Base-by-base conservation (phyloP, 2,797 vertebrate genomes). In the Myiotriccus ornatus region DNA sequence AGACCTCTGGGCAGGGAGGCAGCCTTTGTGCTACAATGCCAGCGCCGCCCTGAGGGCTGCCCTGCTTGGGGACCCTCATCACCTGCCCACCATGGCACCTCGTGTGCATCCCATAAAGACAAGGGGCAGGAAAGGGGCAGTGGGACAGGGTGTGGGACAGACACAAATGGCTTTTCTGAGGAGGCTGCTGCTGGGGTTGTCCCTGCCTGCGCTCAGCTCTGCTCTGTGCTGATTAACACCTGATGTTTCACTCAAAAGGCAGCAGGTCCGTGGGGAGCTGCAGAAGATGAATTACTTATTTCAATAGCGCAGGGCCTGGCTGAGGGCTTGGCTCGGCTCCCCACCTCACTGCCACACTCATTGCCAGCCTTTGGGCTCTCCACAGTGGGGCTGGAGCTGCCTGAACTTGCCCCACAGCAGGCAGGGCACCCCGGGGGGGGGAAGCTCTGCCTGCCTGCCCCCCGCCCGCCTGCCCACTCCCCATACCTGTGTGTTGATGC, bases 401-500 rank as follows among this genome's bases (percentile, higher is more conserved):
- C 53, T 6, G 32, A 49, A 23, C 10, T 1, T 2, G 1, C 2
- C 44, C 15, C 56, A 32, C 13, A 35, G 37, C 37, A 19, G 52
- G 37, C 47, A 49, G 47, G 47, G 50, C 64, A 53, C 57, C 57
- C 47, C 39, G 14, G 41, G 0, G 16, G 25, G 16, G 25, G 60
- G 46, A 24, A 24, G 67, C 46, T 63, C 57, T 71, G 88, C 71
- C 52, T 14, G 59, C 23, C 63, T 19, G 52, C 49, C 10, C 53
- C 23, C 21, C 6, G 20, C 86, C 59, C 21, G 22, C 34, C 23
- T 41, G n/a, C 37, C 34, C 34, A 22, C 5, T 8, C 28, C 68
- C 97, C 97, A 93, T 96, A 99, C 99, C 99, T 99, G 99, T 0
- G 99, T 99, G 98, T 99, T 99, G 98, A 99, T 99, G 95, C 99